These are phyloP conservation scores for Lycaena phlaeas DNA, from an alignment of 2,888 invertebrate genomes.

Conservation along the genomic window DNA sequence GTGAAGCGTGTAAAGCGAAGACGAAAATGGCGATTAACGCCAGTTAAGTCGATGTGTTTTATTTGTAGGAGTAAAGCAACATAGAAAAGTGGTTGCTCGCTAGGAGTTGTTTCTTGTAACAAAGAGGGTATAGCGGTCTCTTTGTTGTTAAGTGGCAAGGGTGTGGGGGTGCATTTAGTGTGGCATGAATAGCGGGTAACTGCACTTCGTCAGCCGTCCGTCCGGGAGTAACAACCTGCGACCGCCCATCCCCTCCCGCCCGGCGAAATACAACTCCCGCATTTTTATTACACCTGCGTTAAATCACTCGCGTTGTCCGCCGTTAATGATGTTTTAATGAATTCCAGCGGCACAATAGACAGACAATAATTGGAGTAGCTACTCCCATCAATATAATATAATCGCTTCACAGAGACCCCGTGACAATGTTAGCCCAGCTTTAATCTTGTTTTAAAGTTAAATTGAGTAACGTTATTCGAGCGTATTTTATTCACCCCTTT, in stretches of 20 bases:
- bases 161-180: conserved; percentile 52
- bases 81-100: conserved; percentile 51
- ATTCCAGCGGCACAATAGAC: conserved; percentile 1
- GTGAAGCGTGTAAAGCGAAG: too few relatives aligned
- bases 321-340: conserved; percentile 5
- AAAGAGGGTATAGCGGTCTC: conserved; percentile 67
- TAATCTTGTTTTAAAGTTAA: not conserved
- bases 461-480: not conserved
- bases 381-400: conserved; percentile 1
- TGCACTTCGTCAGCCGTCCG: conserved; percentile 67
- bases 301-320: conserved; percentile 17
- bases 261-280: conserved; percentile 23
- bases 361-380: not conserved
- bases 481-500: too few relatives aligned
- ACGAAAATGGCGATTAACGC: conserved; percentile 17
- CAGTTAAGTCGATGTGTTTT: conserved; percentile 34
- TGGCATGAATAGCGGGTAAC: conserved; percentile 63
- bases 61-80: conserved; percentile 42
- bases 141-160: conserved; percentile 66
- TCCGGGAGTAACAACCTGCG: conserved; percentile 63
- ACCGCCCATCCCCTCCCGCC: conserved; percentile 35
- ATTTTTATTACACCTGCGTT: conserved; percentile 19
- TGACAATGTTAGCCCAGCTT: not conserved
- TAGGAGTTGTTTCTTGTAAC: conserved; percentile 64
- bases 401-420: not conserved